These are phyloP conservation scores for Cantharis rustica DNA, from an alignment of 2,888 invertebrate genomes.

Conservation along the genomic window DNA sequence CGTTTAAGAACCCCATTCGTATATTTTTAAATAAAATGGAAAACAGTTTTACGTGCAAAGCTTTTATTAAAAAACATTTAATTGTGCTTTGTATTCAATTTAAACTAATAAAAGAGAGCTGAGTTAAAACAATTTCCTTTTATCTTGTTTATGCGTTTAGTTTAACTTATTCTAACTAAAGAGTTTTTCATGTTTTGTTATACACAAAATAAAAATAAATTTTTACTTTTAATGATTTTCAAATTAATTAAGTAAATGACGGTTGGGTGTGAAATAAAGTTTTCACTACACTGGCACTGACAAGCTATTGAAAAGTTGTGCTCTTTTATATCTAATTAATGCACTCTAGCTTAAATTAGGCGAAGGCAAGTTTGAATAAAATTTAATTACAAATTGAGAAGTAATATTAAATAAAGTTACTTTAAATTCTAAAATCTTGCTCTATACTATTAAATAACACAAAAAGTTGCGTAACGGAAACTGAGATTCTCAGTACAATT, in stretches of 20 bases:
- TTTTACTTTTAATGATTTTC: background rate
- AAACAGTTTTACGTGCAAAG: background rate
- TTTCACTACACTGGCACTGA: background rate
- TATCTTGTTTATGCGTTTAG: background rate
- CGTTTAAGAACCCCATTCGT: background rate
- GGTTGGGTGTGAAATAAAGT: background rate
- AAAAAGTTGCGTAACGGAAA: background rate
- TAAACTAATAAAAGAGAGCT: background rate
- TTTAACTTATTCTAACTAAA: background rate
- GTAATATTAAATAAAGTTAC: background rate
- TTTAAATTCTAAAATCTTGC: background rate
- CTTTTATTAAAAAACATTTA: background rate
- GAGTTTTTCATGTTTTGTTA: background rate
- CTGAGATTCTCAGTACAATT: background rate
- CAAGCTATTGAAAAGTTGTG: background rate
- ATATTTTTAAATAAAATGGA: background rate
- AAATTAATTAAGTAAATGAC: background rate
- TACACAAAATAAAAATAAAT: background rate
- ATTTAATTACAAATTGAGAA: background rate
- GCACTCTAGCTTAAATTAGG: background rate
- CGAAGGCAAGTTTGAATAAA: background rate
- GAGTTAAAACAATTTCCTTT: background rate
- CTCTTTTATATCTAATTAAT: slow-evolving; percentile 1
- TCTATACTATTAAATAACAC: background rate
- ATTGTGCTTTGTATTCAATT: background rate